phyloP scores from a whole-genome alignment of 2,797 vertebrate species.

The Hypotaenidia philippensis region DNA sequence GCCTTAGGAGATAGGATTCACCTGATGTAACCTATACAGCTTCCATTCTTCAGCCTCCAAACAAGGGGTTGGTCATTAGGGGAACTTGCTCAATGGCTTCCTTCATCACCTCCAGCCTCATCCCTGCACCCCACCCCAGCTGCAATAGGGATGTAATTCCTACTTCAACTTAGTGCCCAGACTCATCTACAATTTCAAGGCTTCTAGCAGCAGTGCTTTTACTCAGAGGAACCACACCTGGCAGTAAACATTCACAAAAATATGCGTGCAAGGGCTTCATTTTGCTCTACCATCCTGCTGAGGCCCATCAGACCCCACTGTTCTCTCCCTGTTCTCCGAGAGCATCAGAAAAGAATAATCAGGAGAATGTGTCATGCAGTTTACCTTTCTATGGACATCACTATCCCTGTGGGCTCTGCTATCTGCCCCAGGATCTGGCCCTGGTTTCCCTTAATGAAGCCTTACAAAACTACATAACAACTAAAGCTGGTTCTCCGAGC shows the following conservation, averaged over 20 bases:
- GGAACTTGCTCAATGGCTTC: background rate
- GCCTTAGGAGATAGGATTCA: background rate
- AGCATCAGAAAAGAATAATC: background rate
- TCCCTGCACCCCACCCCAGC: background rate
- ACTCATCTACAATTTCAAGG: background rate
- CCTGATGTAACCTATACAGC: background rate
- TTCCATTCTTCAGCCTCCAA: background rate
- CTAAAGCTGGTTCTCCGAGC: background rate
- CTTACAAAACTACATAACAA: background rate
- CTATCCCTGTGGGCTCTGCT: background rate
- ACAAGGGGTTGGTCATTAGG: background rate
- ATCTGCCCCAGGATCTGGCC: background rate
- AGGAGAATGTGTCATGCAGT: background rate
- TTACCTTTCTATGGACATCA: background rate
- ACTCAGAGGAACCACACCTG: background rate
- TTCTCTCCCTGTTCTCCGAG: background rate
- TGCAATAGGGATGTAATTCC: background rate
- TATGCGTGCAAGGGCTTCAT: background rate
- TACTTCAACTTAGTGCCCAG: background rate
- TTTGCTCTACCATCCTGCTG: background rate
- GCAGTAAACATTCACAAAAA: background rate
- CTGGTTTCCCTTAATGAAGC: background rate
- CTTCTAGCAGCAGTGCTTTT: background rate
- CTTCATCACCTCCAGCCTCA: background rate
- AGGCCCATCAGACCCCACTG: background rate